These are phyloP conservation scores for Drosophila sproati DNA, from an alignment of 1,140 invertebrate genomes.

Conservation along the genomic window DNA sequence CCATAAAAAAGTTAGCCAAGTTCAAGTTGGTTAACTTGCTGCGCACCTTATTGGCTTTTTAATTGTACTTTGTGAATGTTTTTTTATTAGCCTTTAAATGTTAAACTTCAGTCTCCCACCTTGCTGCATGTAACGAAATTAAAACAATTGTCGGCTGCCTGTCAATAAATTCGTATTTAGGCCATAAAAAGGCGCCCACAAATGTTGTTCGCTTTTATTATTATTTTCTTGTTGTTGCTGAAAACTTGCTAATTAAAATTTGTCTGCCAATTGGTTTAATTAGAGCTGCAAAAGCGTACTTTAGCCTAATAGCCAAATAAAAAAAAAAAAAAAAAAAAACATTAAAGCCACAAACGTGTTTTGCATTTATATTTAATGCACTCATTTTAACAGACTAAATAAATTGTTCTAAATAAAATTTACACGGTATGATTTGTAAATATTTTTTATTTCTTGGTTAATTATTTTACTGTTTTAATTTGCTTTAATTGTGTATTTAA, in stretches of 20 bases:
- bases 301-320: conserved; percentile 64
- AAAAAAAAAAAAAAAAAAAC: conserved; percentile 16
- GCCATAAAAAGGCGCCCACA: conserved; percentile 66
- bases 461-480: neutral
- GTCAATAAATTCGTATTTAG: conserved; percentile 55
- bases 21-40: conserved; percentile 47
- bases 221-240: conserved; percentile 45
- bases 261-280: conserved; percentile 73
- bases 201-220: conserved; percentile 67
- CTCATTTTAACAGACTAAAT: conserved; percentile 5
- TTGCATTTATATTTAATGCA: conserved; percentile 20
- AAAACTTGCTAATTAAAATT: conserved; percentile 73
- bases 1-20: conserved; percentile 64
- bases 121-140: conserved; percentile 42
- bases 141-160: conserved; percentile 71
- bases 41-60: conserved; percentile 68
- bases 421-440: neutral
- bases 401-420: conserved; percentile 21
- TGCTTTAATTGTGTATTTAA: too few species aligned
- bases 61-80: conserved; percentile 70
- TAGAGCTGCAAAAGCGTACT: conserved; percentile 65
- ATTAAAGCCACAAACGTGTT: conserved; percentile 4
- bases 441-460: neutral
- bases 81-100: conserved; percentile 76
- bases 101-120: neutral